Conservation (phyloP, 2,888 invertebrate species). For the Ophioninae sp. region DNA sequence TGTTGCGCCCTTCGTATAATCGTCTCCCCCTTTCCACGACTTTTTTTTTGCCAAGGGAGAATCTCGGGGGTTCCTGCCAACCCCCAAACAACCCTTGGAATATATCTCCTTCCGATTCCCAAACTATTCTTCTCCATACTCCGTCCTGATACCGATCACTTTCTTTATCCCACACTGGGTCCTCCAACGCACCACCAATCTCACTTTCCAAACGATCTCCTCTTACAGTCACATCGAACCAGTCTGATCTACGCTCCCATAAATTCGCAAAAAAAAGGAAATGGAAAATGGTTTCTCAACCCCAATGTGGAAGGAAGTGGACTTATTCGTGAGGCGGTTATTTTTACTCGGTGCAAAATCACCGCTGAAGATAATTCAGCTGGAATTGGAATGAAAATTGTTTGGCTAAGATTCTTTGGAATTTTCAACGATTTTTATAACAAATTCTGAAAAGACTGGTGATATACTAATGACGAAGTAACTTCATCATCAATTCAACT, state of each 20-base stretch:
- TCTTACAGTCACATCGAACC: neutral
- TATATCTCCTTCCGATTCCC: conserved; percentile 40
- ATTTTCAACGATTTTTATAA: neutral
- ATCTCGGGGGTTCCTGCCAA: conserved; percentile 43
- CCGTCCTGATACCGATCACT: conserved; percentile 16
- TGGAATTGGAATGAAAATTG: neutral
- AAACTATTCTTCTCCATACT: conserved; percentile 56
- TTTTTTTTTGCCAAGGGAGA: neutral
- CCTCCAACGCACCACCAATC: conserved; percentile 19
- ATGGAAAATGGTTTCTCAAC: neutral
- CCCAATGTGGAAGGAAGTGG: neutral
- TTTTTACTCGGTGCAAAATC: neutral
- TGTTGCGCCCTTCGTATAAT: conserved; percentile 31
- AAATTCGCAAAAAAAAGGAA: neutral
- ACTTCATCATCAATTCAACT: no score
- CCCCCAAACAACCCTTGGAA: conserved; percentile 27
- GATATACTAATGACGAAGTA: no score
- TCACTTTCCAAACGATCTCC: conserved; percentile 17
- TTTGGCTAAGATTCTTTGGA: neutral
- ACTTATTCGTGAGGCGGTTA: neutral
- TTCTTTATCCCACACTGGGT: conserved; percentile 33
- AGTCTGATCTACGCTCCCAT: neutral
- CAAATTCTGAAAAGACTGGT: neutral
- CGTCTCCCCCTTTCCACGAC: no score
- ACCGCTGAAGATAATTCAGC: neutral